Conservation (phyloP, 64 coral and sea anemone species). For the Pocillopora verrucosa region DNA sequence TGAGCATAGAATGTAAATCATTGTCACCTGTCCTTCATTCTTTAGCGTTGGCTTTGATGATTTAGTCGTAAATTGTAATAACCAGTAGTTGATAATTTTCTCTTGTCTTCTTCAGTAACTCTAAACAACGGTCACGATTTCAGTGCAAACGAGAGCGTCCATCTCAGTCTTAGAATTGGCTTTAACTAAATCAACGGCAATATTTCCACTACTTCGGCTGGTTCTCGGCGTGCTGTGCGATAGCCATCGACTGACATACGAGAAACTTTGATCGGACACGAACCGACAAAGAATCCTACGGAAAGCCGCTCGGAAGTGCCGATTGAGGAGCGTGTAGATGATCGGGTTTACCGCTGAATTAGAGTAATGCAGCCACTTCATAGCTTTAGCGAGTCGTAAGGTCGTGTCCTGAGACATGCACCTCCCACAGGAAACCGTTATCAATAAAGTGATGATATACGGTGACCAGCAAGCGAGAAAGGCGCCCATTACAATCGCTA, state of each 20-base stretch:
- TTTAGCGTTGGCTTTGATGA: no score
- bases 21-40: no score
- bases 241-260: conserved; percentile 12
- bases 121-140: conserved; percentile 15
- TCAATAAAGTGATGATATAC: conserved; percentile 56
- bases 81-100: not conserved
- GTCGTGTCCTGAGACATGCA: conserved; percentile 32
- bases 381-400: conserved; percentile 3
- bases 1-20: no score
- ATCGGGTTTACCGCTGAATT: conserved; percentile 89
- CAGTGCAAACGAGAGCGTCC: conserved; percentile 36
- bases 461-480: conserved; percentile 89
- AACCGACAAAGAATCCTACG: conserved; percentile 68
- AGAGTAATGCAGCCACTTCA: conserved; percentile 93
- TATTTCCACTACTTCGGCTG: conserved; percentile 22
- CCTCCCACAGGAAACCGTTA: conserved; percentile 35
- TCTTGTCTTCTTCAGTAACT: not conserved
- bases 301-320: conserved; percentile 76
- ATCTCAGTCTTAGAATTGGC: conserved; percentile 20
- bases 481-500: conserved; percentile 88
- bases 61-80: not conserved
- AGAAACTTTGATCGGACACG: conserved; percentile 15
- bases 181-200: conserved; percentile 1
- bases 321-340: conserved; percentile 80
- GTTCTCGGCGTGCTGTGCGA: conserved; percentile 7